Evolutionary conservation across 2,113 vertebrate genomes (phyloP).

Genomic region (Tapirus terrestris): DNA sequence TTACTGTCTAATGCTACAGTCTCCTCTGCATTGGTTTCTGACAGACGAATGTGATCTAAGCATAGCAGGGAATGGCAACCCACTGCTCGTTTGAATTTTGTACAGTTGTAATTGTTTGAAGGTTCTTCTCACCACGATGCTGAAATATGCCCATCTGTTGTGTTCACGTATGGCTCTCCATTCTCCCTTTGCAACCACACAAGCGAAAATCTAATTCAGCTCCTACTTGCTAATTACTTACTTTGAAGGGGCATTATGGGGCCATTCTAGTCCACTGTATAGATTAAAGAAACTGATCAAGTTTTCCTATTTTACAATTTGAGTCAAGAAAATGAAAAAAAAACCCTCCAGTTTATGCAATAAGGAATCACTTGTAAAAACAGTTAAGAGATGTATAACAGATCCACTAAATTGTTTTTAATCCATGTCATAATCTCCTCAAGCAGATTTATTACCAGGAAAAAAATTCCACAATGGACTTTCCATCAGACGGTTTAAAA

Average conservation of each 20-base stretch:
- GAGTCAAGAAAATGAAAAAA: background rate
- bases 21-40: background rate
- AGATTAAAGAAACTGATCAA: background rate
- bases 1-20: background rate
- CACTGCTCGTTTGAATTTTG: background rate
- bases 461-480: background rate
- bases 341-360: background rate
- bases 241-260: background rate
- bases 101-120: background rate
- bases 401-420: background rate
- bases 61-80: background rate
- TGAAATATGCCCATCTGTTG: background rate
- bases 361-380: background rate
- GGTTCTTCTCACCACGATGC: background rate
- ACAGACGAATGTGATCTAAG: background rate
- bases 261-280: background rate
- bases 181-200: background rate
- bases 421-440: background rate
- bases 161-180: background rate
- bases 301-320: background rate
- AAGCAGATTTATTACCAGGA: background rate
- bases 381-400: background rate
- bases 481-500: background rate
- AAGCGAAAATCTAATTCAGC: background rate
- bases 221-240: background rate